A percentile compares a stretch with the other conserved stretches of the same genome.
These are phyloP conservation scores for Ara ararauna DNA, from an alignment of 2,797 vertebrate genomes.

Conservation along the genomic window DNA sequence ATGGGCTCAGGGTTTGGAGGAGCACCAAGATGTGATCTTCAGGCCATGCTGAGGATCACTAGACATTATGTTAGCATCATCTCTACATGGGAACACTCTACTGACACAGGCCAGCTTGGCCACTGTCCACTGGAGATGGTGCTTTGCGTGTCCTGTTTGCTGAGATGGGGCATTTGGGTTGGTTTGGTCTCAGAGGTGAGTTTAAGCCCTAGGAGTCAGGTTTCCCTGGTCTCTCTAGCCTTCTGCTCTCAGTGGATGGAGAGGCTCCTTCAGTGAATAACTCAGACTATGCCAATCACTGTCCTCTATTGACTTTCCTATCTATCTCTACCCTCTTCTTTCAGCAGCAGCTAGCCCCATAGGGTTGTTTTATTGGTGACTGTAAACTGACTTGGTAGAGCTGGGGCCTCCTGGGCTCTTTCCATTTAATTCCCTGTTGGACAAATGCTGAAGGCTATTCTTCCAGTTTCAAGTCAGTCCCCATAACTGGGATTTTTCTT, in stretches of 20 bases:
- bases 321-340: not conserved
- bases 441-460: not conserved
- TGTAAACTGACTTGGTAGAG: not conserved
- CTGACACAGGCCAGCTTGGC: not conserved
- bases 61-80: fast-evolving
- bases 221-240: not conserved
- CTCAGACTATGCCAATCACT: not conserved
- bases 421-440: not conserved
- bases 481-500: not conserved
- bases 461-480: not conserved
- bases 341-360: not conserved
- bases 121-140: not conserved
- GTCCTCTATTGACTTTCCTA: not conserved
- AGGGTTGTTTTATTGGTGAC: not conserved
- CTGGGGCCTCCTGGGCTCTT: not conserved
- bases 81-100: not conserved
- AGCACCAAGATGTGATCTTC: not conserved
- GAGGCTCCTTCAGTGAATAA: not conserved
- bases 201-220: fast-evolving
- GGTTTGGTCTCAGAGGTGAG: not conserved
- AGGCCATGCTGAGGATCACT: not conserved
- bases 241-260: not conserved
- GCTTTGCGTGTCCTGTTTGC: not conserved
- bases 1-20: not conserved
- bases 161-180: fast-evolving